A percentile compares a stretch with the other conserved stretches of the same genome.
Evolutionary conservation across 1,140 invertebrate genomes (phyloP).

Genomic region (Heliothis subflexa): DNA sequence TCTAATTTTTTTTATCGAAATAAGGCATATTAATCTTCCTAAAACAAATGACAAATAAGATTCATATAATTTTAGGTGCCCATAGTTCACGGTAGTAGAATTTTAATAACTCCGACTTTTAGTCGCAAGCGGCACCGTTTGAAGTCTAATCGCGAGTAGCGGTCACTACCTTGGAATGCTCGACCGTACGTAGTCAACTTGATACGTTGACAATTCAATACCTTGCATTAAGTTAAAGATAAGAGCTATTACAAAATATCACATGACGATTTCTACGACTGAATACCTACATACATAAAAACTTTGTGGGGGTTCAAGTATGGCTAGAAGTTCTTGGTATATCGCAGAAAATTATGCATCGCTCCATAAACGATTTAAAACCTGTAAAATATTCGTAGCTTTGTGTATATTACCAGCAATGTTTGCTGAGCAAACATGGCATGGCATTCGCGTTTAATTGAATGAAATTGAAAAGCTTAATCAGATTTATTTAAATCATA

Average conservation of each 20-base stretch:
- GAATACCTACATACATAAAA: slow-evolving; percentile 53
- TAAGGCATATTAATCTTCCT: not conserved
- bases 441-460: slow-evolving; percentile 10
- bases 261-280: slow-evolving; percentile 49
- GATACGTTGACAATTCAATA: slow-evolving; percentile 63
- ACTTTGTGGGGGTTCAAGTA: slow-evolving; percentile 14
- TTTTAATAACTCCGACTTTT: slow-evolving; percentile 39
- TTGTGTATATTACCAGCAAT: slow-evolving; percentile 5
- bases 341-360: not conserved
- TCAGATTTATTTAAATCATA: not conserved
- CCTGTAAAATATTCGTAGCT: slow-evolving; percentile 5
- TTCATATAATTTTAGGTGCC: slow-evolving; percentile 26
- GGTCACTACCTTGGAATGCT: slow-evolving; percentile 3
- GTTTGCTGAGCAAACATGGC: slow-evolving; percentile 6
- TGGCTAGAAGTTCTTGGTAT: not conserved
- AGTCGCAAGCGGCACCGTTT: slow-evolving; percentile 31
- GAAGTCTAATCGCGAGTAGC: slow-evolving; percentile 18
- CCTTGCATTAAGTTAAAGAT: slow-evolving; percentile 49
- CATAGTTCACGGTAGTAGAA: slow-evolving; percentile 25
- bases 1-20: too few species aligned
- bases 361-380: slow-evolving; percentile 1
- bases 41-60: slow-evolving; percentile 5
- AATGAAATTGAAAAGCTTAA: slow-evolving; percentile 29
- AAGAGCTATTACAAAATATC: slow-evolving; percentile 59
- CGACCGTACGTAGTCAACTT: slow-evolving; percentile 6